Evolutionary conservation across 2,113 vertebrate genomes (phyloP).

Genomic region (Pungitius pungitius): DNA sequence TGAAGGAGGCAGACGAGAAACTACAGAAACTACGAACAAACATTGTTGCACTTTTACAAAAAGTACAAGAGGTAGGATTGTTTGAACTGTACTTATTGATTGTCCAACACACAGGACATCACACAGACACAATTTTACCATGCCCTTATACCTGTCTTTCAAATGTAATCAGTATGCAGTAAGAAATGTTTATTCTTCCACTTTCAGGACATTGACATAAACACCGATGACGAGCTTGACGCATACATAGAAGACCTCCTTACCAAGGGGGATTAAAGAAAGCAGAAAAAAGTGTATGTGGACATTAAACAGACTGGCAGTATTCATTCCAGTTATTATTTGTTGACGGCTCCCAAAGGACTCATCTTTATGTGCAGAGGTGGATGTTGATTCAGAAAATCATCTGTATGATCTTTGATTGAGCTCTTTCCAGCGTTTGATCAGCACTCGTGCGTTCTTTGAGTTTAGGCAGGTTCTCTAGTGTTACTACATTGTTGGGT

Average conservation of each 20-base stretch:
- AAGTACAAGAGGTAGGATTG: slow-evolving; percentile 92
- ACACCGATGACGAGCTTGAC: slow-evolving; percentile 96
- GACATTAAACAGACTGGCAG: slow-evolving; percentile 30
- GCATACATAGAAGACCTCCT: slow-evolving; percentile 98
- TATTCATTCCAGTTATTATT: slow-evolving; percentile 17
- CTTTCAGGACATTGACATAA: slow-evolving; percentile 96
- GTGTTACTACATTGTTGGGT: slow-evolving; percentile 44
- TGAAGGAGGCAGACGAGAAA: slow-evolving; percentile 92
- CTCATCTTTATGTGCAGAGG: slow-evolving; percentile 17
- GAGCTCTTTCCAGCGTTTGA: slow-evolving; percentile 9
- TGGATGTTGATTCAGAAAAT: slow-evolving; percentile 32
- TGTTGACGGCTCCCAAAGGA: slow-evolving; percentile 13
- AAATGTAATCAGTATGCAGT: background rate
- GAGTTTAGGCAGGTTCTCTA: slow-evolving; percentile 23
- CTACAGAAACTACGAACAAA: slow-evolving; percentile 95
- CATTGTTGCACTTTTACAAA: slow-evolving; percentile 95
- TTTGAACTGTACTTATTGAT: background rate
- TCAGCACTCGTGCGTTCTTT: slow-evolving; percentile 9
- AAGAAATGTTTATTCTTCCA: slow-evolving; percentile 10
- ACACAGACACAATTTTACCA: background rate
- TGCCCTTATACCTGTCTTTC: background rate
- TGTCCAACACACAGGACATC: background rate
- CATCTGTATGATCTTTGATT: slow-evolving; percentile 27
- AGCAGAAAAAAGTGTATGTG: slow-evolving; percentile 18
- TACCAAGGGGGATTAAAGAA: slow-evolving; percentile 89